Evolutionary conservation across 2,113 vertebrate genomes (phyloP).

Genomic region (Ammodytes marinus): DNA sequence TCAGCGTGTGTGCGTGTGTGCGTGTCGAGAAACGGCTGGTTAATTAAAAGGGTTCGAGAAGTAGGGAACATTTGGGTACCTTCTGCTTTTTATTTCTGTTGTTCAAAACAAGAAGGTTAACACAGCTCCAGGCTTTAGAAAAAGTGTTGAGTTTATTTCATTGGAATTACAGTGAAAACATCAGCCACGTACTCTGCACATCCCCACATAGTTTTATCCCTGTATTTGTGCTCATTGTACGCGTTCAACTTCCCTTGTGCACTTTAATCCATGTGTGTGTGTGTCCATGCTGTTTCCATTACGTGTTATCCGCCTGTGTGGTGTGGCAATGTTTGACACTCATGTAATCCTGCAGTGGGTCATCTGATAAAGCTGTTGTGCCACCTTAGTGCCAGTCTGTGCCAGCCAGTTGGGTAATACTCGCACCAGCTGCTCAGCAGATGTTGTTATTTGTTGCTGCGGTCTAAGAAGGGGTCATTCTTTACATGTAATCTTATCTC

Average conservation of each 20-base stretch:
- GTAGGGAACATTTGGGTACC: constrained; percentile 28
- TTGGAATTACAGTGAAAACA: constrained; percentile 17
- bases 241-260: constrained; percentile 35
- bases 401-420: constrained; percentile 80
- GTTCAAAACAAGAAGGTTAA: constrained; percentile 48
- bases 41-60: constrained; percentile 53
- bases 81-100: constrained; percentile 44
- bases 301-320: constrained; percentile 61
- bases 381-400: constrained; percentile 75
- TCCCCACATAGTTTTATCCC: neutral
- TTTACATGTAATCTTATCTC: constrained; percentile 47
- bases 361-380: constrained; percentile 75
- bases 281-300: constrained; percentile 46
- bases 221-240: constrained; percentile 19
- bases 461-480: constrained; percentile 72
- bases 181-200: neutral
- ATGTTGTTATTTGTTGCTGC: constrained; percentile 82
- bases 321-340: constrained; percentile 83
- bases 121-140: constrained; percentile 30
- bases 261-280: constrained; percentile 51
- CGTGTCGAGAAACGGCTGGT: constrained; percentile 33
- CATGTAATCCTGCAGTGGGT: constrained; percentile 84
- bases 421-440: constrained; percentile 85
- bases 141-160: constrained; percentile 33
- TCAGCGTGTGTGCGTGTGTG: neutral